Evolutionary conservation across 2,113 vertebrate genomes (phyloP), one percentile per base, ranked within the genome.

Genomic region (Mesembrinibis cayennensis): DNA sequence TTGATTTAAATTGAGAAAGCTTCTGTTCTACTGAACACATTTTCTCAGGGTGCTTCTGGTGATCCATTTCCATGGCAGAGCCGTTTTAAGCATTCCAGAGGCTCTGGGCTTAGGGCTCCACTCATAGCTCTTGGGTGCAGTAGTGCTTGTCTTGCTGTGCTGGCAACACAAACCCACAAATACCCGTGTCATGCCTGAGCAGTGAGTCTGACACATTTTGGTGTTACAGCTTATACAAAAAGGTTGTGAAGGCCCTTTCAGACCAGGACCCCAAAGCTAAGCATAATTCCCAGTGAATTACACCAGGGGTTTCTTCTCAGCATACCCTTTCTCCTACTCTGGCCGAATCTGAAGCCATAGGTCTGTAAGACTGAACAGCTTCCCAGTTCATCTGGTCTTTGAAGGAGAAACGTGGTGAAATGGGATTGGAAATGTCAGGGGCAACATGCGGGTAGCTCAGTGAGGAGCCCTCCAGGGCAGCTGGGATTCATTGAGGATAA

Each of bases 221-320:
- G 12, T 8, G 10, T 72, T 27, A 61, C 2, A 34, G 16, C 0
- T 3, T 49, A 42, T 11, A 40, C 3, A 19, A 47, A 63, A 47
- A 6, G 27, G n/a, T 27, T 85, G 52, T 76, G 38, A 85, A 76
- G 21, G 14, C 16, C 10, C 30, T 88, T 83, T 76, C 36, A 56
- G 52, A 16, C 52, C 21, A 36, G 65, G 16, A 72, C 12, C 12
- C 8, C 47, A 79, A 26, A 56, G 12, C 61, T 82, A 58, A 86
- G 34, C 25, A 14, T n/a, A 47, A 40, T 21, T 96, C 34, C 27
- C 17, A 36, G 42, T 34, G 32, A 90, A 61, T 49, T 26, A 40
- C 34, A 61, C 10, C 7, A 16, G 34, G 9, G 49, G 7, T 55
- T 88, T 85, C 47, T 84, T 40, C 47, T 73, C 53, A 49, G 71